Conservation (phyloP, 2,797 vertebrate genomes). For the Clarias pachynema region DNA sequence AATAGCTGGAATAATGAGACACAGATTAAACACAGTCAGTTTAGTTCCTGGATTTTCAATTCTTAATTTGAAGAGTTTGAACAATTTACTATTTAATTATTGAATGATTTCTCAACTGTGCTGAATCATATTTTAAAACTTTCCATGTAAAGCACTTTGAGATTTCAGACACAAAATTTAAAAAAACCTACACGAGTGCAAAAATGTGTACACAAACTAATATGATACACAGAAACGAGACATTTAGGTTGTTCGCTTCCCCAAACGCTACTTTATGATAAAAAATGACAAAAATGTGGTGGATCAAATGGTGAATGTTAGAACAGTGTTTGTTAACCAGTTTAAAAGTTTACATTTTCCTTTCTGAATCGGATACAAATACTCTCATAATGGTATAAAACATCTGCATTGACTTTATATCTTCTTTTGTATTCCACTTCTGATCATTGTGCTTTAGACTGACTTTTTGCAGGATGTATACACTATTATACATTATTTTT, state of each 20-base stretch:
- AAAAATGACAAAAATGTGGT: background rate
- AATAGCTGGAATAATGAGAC: slow-evolving; percentile 79
- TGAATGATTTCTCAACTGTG: background rate
- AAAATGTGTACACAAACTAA: background rate
- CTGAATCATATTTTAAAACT: background rate
- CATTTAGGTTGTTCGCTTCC: background rate
- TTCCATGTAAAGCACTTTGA: background rate
- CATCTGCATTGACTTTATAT: background rate
- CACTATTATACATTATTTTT: background rate
- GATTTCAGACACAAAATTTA: background rate
- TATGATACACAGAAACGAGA: background rate
- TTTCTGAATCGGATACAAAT: background rate
- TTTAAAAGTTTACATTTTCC: background rate
- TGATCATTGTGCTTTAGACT: too few species aligned
- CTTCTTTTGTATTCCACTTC: background rate
- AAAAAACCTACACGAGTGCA: background rate
- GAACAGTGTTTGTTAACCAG: background rate
- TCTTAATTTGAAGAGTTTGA: background rate
- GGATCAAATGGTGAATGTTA: background rate
- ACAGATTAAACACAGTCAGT: background rate
- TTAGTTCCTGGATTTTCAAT: background rate
- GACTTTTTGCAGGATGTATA: background rate
- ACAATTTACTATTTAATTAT: background rate
- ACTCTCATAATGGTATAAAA: background rate
- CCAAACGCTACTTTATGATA: background rate